Percentiles rank a stretch among this genome's conserved stretches.
These are phyloP conservation scores for Syrrhaptes paradoxus DNA, from an alignment of 2,113 vertebrate genomes.

Conservation along the genomic window DNA sequence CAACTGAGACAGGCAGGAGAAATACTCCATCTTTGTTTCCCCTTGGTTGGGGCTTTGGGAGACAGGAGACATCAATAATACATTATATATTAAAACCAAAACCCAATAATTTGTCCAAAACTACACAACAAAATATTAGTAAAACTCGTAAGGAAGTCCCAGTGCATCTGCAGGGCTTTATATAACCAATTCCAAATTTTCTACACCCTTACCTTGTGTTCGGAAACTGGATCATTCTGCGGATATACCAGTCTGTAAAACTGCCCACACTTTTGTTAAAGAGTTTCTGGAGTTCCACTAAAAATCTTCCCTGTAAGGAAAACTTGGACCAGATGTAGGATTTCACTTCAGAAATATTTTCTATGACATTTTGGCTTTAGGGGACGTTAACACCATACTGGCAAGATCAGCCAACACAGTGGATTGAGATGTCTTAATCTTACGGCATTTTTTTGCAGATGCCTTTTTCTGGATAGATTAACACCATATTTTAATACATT, in stretches of 20 bases:
- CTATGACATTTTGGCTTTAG: background rate
- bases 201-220: background rate
- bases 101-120: background rate
- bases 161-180: background rate
- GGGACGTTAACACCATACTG: background rate
- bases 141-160: background rate
- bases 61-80: background rate
- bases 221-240: background rate
- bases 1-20: background rate
- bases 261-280: background rate
- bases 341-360: background rate
- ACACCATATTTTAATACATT: background rate
- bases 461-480: background rate
- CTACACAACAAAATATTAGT: background rate
- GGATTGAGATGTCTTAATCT: background rate
- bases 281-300: background rate
- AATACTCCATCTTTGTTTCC: background rate
- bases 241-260: background rate
- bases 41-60: background rate
- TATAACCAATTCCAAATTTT: background rate
- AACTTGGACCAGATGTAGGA: background rate
- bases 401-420: fast-evolving
- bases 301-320: background rate
- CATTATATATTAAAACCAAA: background rate
- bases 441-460: background rate